Evolutionary conservation across 2,113 vertebrate species (phyloP).

Genomic region (Clarias macrocephalus): DNA sequence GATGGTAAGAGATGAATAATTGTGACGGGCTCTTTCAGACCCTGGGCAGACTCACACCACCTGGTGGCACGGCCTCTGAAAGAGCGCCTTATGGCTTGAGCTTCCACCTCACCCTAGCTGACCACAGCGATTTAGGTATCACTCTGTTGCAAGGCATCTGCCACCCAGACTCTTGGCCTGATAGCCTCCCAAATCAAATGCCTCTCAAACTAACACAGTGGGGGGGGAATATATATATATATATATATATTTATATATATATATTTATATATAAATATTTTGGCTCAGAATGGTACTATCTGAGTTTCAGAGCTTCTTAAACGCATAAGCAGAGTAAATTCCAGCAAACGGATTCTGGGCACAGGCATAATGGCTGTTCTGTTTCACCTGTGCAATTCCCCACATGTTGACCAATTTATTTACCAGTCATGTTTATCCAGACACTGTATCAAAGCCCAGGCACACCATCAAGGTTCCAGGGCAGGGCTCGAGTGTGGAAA

Average conservation of each 20-base stretch:
- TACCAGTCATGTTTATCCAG: slow-evolving; percentile 46
- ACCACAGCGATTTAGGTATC: slow-evolving; percentile 54
- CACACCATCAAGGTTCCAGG: slow-evolving; percentile 36
- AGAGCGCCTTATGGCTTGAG: slow-evolving; percentile 49
- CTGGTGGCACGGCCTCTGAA: slow-evolving; percentile 55
- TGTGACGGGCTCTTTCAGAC: slow-evolving; percentile 19
- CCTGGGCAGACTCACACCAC: slow-evolving; percentile 31
- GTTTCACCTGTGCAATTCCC: slow-evolving; percentile 42
- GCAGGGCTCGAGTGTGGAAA: slow-evolving; percentile 23
- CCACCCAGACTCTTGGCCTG: slow-evolving; percentile 54
- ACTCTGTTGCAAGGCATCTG: slow-evolving; percentile 35
- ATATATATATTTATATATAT: too few species aligned
- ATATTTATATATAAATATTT: background rate
- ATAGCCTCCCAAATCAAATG: slow-evolving; percentile 43
- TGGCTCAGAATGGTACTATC: slow-evolving; percentile 32
- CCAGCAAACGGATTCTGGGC: slow-evolving; percentile 18
- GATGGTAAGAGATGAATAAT: slow-evolving; percentile 3
- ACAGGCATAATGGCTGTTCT: slow-evolving; percentile 33
- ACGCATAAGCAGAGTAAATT: slow-evolving; percentile 38
- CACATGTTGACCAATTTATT: slow-evolving; percentile 50
- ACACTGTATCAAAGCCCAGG: slow-evolving; percentile 45
- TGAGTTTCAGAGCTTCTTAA: slow-evolving; percentile 41
- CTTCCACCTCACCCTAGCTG: slow-evolving; percentile 14
- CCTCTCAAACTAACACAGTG: slow-evolving; percentile 22
- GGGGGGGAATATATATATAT: background rate